These are phyloP conservation scores for Rhopalosiphum padi DNA, from an alignment of 1,140 invertebrate genomes.

Conservation along the genomic window DNA sequence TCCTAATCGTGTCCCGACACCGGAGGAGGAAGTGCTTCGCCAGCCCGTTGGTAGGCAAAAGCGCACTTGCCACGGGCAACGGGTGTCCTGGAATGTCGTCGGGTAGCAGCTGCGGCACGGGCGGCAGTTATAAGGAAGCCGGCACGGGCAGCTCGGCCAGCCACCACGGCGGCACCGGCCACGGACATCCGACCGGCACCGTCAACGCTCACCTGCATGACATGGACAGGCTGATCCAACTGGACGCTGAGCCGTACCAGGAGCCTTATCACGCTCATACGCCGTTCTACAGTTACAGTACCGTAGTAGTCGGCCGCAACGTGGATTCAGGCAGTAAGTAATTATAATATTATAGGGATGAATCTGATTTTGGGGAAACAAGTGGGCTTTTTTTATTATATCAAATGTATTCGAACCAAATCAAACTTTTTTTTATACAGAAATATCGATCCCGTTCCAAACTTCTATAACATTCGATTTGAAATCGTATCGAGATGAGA, in stretches of 20 bases:
- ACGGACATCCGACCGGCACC: constrained; percentile 63
- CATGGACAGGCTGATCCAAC: constrained; percentile 68
- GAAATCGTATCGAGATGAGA: not conserved
- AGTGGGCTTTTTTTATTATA: not conserved
- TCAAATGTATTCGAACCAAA: not conserved
- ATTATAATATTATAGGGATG: not conserved
- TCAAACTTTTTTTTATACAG: no score
- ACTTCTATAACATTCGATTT: not conserved
- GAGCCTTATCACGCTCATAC: constrained; percentile 80
- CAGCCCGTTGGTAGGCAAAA: constrained; percentile 74
- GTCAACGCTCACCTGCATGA: constrained; percentile 63
- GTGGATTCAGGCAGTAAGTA: constrained; percentile 35
- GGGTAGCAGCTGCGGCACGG: constrained; percentile 67
- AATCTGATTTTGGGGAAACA: no score
- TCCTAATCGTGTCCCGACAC: constrained; percentile 79
- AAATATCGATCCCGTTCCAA: no score
- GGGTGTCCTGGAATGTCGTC: constrained; percentile 64
- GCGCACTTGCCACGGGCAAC: constrained; percentile 59
- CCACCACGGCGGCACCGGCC: constrained; percentile 58
- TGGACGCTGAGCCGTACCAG: constrained; percentile 74
- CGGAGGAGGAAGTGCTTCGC: constrained; percentile 80
- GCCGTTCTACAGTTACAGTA: constrained; percentile 80
- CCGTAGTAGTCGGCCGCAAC: constrained; percentile 75
- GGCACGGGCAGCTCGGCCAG: constrained; percentile 62
- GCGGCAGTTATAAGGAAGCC: constrained; percentile 62